Conservation (phyloP, 2,888 invertebrate species). For the Stenurella melanura region DNA sequence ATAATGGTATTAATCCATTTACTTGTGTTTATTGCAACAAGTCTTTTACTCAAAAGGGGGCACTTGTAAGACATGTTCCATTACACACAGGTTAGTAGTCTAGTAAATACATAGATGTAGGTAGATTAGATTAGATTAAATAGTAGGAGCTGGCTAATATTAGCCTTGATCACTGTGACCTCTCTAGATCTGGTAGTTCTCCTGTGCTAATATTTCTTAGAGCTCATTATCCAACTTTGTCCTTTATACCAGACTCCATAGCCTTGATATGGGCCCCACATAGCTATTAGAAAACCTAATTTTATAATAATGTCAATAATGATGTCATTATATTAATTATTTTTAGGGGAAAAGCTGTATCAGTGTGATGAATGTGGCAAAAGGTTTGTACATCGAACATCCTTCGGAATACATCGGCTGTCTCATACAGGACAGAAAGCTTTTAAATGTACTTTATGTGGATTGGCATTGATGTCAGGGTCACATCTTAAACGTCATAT, state of each 20-base stretch:
- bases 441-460: constrained; percentile 78
- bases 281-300: no score
- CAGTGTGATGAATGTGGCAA: constrained; percentile 71
- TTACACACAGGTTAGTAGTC: constrained; percentile 74
- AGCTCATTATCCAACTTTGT: no score
- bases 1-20: constrained; percentile 74
- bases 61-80: constrained; percentile 74
- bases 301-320: no score
- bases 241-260: no score
- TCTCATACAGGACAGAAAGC: constrained; percentile 79
- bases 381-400: constrained; percentile 79
- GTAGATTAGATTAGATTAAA: no score
- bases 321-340: background rate
- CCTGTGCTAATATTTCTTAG: no score
- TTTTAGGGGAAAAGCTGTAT: constrained; percentile 65
- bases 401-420: constrained; percentile 82
- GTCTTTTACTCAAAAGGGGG: constrained; percentile 76
- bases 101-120: background rate
- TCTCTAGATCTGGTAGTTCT: no score
- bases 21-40: constrained; percentile 75
- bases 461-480: constrained; percentile 78
- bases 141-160: no score
- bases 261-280: no score
- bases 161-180: no score
- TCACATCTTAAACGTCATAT: constrained; percentile 82